Evolutionary conservation across 1,140 invertebrate species (phyloP).

Genomic region (Pogonomyrmex californicus): DNA sequence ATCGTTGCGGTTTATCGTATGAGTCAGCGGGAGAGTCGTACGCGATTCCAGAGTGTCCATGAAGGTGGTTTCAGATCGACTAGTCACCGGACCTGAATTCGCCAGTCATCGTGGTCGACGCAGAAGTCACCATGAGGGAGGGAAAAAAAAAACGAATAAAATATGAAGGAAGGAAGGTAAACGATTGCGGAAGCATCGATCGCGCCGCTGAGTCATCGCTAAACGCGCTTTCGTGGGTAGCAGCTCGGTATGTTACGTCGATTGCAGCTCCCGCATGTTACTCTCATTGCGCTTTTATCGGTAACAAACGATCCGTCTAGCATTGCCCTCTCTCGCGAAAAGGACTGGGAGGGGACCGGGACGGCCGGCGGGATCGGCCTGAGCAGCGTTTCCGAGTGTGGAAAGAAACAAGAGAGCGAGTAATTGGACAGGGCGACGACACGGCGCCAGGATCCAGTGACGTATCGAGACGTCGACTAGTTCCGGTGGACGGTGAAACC

Average conservation of each 20-base stretch:
- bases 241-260: neutral
- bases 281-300: slow-evolving; percentile 25
- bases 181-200: slow-evolving; percentile 48
- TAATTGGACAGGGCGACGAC: slow-evolving; percentile 58
- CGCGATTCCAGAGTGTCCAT: slow-evolving; percentile 8
- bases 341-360: slow-evolving; percentile 12
- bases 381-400: slow-evolving; percentile 42
- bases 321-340: slow-evolving; percentile 4
- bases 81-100: slow-evolving; percentile 44
- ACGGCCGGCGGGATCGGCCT: slow-evolving; percentile 1
- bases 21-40: slow-evolving; percentile 35
- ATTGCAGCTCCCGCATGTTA: neutral
- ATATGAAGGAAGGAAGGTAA: slow-evolving; percentile 50
- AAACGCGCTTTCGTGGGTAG: neutral
- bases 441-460: slow-evolving; percentile 52
- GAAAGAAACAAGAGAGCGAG: slow-evolving; percentile 50
- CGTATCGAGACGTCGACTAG: slow-evolving; percentile 45
- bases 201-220: slow-evolving; percentile 40
- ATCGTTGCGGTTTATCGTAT: slow-evolving; percentile 36
- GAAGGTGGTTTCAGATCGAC: slow-evolving; percentile 3
- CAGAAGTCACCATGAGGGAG: neutral
- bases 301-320: slow-evolving; percentile 14
- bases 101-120: slow-evolving; percentile 46
- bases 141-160: slow-evolving; percentile 39
- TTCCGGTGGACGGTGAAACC: slow-evolving; percentile 37